Conservation (phyloP, 2,888 invertebrate species). For the Netelia virgata region DNA sequence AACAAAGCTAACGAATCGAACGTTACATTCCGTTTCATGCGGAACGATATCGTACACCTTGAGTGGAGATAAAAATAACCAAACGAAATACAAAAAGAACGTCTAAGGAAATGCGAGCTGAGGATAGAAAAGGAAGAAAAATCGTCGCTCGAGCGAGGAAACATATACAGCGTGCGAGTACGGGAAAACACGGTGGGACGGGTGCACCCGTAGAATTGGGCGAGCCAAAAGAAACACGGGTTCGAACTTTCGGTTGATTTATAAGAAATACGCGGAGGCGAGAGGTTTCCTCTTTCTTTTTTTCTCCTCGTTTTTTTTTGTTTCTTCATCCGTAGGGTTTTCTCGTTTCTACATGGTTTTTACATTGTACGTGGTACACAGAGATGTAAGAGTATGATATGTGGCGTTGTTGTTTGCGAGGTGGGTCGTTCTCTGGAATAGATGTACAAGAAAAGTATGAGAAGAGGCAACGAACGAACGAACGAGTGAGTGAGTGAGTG, state of each 20-base stretch:
- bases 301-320: slow-evolving; percentile 17
- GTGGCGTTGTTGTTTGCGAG: slow-evolving; percentile 48
- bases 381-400: slow-evolving; percentile 63
- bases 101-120: slow-evolving; percentile 37
- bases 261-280: slow-evolving; percentile 41
- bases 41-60: neutral
- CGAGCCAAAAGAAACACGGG: slow-evolving; percentile 63
- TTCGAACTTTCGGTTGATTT: slow-evolving; percentile 68
- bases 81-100: slow-evolving; percentile 12
- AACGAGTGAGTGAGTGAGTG: no score
- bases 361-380: slow-evolving; percentile 42
- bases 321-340: neutral
- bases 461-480: slow-evolving; percentile 50
- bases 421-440: slow-evolving; percentile 21
- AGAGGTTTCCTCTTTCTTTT: slow-evolving; percentile 14
- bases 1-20: no score
- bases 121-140: slow-evolving; percentile 11
- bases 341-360: slow-evolving; percentile 25
- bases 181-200: slow-evolving; percentile 30
- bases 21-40: no score
- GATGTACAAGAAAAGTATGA: slow-evolving; percentile 33
- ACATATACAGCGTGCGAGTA: slow-evolving; percentile 22
- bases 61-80: no score
- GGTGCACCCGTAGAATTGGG: slow-evolving; percentile 43
- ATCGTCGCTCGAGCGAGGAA: slow-evolving; percentile 37